Conservation (phyloP, 2,113 vertebrate species). For the Calidris pugnax region DNA sequence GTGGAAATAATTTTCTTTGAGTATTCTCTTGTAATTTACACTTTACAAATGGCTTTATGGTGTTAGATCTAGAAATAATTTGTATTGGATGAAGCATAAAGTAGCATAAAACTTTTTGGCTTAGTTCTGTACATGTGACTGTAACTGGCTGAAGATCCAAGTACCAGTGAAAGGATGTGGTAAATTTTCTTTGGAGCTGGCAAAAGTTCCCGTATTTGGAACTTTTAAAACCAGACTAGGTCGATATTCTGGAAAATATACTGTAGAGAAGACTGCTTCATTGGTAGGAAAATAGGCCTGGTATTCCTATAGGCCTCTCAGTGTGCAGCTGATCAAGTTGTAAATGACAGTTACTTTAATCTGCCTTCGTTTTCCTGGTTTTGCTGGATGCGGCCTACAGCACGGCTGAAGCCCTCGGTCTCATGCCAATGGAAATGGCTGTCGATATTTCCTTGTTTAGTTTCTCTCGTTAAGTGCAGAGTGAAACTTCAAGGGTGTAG, state of each 20-base stretch:
- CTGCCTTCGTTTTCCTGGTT: accelerated
- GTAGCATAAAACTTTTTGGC: background rate
- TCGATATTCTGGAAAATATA: background rate
- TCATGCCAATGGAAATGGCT: background rate
- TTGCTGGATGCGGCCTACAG: background rate
- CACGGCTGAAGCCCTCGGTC: background rate
- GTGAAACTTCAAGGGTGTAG: slow-evolving; percentile 11
- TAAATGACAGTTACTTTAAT: background rate
- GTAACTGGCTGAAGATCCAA: slow-evolving; percentile 9
- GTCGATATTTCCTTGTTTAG: background rate
- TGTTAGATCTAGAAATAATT: background rate
- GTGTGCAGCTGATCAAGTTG: background rate
- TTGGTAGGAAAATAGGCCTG: background rate
- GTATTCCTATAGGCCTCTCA: background rate
- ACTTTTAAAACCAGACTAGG: background rate
- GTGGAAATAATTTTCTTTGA: background rate
- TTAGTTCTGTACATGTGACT: background rate
- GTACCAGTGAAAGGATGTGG: slow-evolving; percentile 28
- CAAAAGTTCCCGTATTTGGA: background rate
- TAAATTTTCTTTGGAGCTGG: slow-evolving; percentile 30
- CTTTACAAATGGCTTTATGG: background rate
- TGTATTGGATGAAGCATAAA: background rate
- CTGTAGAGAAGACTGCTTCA: background rate
- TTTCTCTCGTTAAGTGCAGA: background rate
- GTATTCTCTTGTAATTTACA: background rate